phyloP scores from a whole-genome alignment of 2,113 vertebrate species.

The Cyprinodon tularosa region DNA sequence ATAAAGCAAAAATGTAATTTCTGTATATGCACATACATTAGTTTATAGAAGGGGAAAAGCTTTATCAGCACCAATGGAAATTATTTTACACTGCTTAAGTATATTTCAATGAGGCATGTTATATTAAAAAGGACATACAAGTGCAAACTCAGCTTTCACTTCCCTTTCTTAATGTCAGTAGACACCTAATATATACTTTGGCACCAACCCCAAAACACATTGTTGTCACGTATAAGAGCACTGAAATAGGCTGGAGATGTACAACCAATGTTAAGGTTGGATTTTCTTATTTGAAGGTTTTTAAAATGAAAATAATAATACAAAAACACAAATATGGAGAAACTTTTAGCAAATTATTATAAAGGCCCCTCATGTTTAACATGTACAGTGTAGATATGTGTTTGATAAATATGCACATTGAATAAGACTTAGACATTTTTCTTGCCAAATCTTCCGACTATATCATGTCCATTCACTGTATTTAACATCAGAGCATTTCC shows the following conservation, averaged over 20 bases:
- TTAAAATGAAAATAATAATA: background rate
- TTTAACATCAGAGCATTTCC: background rate
- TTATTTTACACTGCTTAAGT: conserved; percentile 5
- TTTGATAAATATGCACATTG: background rate
- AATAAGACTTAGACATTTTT: background rate
- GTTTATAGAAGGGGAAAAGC: conserved; percentile 10
- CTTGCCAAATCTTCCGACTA: background rate
- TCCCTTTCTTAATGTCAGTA: background rate
- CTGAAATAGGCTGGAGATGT: background rate
- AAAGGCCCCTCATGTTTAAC: background rate
- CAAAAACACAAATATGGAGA: background rate
- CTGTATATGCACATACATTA: conserved; percentile 23
- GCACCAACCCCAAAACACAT: background rate
- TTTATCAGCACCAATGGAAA: conserved; percentile 5
- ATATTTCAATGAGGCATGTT: conserved; percentile 7
- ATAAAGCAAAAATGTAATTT: background rate
- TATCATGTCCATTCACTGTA: background rate
- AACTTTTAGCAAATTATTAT: background rate
- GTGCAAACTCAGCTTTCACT: conserved; percentile 10
- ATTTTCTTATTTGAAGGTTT: background rate
- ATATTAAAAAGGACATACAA: background rate
- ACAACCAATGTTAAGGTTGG: background rate
- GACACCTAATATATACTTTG: conserved; percentile 3
- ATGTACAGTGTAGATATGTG: background rate
- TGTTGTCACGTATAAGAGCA: background rate